phyloP scores from a whole-genome alignment of 2,113 vertebrate species.

The Lepidothrix coronata region DNA sequence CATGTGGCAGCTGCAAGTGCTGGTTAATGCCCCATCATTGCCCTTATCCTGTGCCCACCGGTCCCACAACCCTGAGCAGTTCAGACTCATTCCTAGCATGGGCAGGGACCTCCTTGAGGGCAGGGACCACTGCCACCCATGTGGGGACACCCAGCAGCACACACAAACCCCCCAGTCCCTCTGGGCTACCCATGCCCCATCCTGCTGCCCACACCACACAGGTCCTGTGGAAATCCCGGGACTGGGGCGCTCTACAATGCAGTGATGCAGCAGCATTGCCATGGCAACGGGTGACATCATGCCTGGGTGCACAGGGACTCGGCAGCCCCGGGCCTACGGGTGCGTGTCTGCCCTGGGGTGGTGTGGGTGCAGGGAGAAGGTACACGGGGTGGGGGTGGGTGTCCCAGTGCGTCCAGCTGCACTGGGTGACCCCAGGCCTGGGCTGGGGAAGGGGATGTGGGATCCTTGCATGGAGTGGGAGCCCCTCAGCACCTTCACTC shows the following conservation, averaged over 20 bases:
- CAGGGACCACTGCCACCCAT: background rate
- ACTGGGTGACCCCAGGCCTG: background rate
- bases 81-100: background rate
- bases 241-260: background rate
- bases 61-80: background rate
- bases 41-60: background rate
- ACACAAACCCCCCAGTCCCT: background rate
- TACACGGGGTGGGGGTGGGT: rapidly evolving
- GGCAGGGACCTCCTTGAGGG: background rate
- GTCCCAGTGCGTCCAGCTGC: background rate
- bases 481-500: background rate
- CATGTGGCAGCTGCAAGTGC: rapidly evolving
- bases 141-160: background rate
- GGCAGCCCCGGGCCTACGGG: background rate
- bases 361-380: background rate
- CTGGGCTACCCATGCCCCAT: rapidly evolving
- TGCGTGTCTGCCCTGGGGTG: background rate
- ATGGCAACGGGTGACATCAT: conserved; percentile 70
- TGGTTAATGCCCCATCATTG: background rate
- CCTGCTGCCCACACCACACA: background rate
- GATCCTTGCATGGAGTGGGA: background rate
- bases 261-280: conserved; percentile 46
- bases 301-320: conserved; percentile 24
- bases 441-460: background rate
- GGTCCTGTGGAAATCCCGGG: conserved; percentile 44